These are phyloP conservation scores for Eumaeus atala DNA, from an alignment of 1,140 invertebrate species.

Conservation along the genomic window DNA sequence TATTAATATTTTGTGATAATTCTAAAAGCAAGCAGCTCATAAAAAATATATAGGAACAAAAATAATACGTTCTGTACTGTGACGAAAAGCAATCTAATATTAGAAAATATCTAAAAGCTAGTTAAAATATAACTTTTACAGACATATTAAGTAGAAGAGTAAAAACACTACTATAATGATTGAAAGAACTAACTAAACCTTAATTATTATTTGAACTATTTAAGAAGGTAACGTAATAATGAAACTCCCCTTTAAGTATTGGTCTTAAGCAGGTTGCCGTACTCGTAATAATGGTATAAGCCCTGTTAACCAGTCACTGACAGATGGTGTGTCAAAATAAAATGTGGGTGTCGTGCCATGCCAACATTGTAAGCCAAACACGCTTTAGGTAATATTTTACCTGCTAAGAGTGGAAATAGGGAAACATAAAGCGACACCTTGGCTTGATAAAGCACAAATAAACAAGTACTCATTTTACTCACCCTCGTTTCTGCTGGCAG, in stretches of 20 bases:
- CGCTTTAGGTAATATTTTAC: constrained; percentile 52
- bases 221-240: not conserved
- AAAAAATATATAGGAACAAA: not conserved
- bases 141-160: not conserved
- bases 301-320: constrained; percentile 42
- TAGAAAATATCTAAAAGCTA: constrained; percentile 11
- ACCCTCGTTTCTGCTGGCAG: constrained; percentile 93
- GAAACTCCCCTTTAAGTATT: not conserved
- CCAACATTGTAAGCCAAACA: constrained; percentile 64
- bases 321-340: constrained; percentile 29
- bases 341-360: constrained; percentile 63
- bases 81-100: constrained; percentile 14
- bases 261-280: not conserved
- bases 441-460: constrained; percentile 58
- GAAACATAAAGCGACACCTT: constrained; percentile 67
- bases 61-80: constrained; percentile 7
- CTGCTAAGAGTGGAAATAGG: constrained; percentile 57
- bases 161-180: constrained; percentile 5
- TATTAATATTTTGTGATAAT: constrained; percentile 2
- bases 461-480: constrained; percentile 75
- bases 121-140: not conserved
- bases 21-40: constrained; percentile 6
- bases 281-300: constrained; percentile 9
- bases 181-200: not conserved
- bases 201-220: constrained; percentile 1